phyloP scores from a whole-genome alignment of 2,888 invertebrate species.

The Hydriomena furcata region DNA sequence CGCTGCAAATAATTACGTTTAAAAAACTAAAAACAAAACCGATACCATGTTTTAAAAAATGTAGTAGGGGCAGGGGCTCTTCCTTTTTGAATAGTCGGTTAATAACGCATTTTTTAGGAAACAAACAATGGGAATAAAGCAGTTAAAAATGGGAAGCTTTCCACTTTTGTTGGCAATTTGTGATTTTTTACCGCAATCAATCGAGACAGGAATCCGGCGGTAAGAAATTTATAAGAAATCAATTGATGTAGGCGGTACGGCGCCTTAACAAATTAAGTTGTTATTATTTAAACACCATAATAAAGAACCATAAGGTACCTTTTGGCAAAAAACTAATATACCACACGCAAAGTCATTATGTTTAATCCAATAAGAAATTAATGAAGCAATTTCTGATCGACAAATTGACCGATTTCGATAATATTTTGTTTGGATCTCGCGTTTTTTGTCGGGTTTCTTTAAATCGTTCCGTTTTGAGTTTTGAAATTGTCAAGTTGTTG shows the following conservation, averaged over 20 bases:
- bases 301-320: constrained; percentile 65
- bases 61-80: too few relatives aligned
- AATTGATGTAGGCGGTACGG: constrained; percentile 75
- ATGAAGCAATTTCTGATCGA: constrained; percentile 64
- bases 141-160: constrained; percentile 38
- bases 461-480: constrained; percentile 37
- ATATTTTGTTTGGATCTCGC: constrained; percentile 43
- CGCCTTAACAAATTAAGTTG: constrained; percentile 80
- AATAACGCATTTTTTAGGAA: constrained; percentile 4
- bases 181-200: constrained; percentile 63
- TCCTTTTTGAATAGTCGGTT: too few relatives aligned
- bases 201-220: constrained; percentile 60
- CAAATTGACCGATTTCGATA: constrained; percentile 57
- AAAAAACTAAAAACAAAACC: too few relatives aligned
- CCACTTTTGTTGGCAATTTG: constrained; percentile 30
- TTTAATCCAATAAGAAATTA: constrained; percentile 68
- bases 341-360: constrained; percentile 75
- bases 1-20: too few relatives aligned
- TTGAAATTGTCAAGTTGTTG: constrained; percentile 23
- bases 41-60: too few relatives aligned
- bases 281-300: constrained; percentile 72
- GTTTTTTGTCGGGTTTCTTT: constrained; percentile 47
- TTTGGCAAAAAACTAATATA: constrained; percentile 68
- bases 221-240: constrained; percentile 77
- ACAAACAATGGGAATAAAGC: neutral